Evolutionary conservation across 1,140 invertebrate genomes (phyloP), one percentile per base, ranked within the genome.

Genomic region (Diorhabda carinulata): DNA sequence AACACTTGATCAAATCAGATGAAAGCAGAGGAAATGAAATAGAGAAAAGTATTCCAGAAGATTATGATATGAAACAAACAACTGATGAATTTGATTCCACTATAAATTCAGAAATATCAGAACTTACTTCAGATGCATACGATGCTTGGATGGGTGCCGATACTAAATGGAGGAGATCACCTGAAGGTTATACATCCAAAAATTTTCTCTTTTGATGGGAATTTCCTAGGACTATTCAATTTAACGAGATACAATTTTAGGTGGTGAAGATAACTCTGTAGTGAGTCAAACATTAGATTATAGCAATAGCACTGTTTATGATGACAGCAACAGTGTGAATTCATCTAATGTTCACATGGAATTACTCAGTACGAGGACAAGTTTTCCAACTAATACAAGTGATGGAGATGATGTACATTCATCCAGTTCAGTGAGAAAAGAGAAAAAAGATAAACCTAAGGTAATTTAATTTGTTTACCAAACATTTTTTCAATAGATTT

Each of bases 161-260:
- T 78, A 84, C 85, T 1, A 87, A 85, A 72, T 87, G 85, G 83
- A 78, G 87, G 66, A 81, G 86, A 67, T 88, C 86, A 75, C 87
- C 87, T 0, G 87, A 88, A 78, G 87, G 86, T 77, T 61, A 59
- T 52, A 52, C 0, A 52, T 6, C 25, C 25, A 25, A 25, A 25
- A 25, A 25, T 25, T 25, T 25, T 25, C 1, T 25, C 25, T 25
- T 25, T 25, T 25, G 25, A 25, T 25, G 1, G 25, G 25, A 25
- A 25, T 25, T 25, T 25, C 1, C 25, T 25, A 25, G 1, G 25
- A 1, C 25, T 25, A 25, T 25, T 25, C 25, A 25, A 25, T 25
- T 25, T 25, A 25, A 25, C 1, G 1, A 25, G 1, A 25, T 25
- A 25, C 25, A 61, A 58, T 73, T 71, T 64, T 44, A 78, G 76